Percentiles rank a stretch among this genome's conserved stretches.
Evolutionary conservation across 2,797 vertebrate genomes (phyloP).

Genomic region (Uromys caudimaculatus): DNA sequence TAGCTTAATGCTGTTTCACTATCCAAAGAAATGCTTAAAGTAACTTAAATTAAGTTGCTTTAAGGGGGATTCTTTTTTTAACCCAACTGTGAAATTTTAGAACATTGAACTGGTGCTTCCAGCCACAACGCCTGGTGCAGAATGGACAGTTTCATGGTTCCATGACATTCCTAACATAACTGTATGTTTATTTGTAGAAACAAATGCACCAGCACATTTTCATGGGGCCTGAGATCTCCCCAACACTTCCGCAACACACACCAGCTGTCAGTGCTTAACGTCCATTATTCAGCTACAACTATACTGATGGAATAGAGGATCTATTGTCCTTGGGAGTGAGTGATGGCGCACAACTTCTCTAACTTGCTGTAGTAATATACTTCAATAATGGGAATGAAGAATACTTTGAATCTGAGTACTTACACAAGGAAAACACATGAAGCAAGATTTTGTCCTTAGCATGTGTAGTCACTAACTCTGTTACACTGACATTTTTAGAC

Average conservation of each 20-base stretch:
- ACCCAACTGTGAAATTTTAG: conserved; percentile 71
- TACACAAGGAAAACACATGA: neutral
- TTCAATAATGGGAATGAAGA: neutral
- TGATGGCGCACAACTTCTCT: neutral
- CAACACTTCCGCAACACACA: neutral
- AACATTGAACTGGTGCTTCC: conserved; percentile 54
- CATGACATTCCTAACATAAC: conserved; percentile 81
- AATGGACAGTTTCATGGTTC: conserved; percentile 70
- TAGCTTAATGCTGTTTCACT: conserved; percentile 50
- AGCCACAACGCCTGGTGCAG: conserved; percentile 43
- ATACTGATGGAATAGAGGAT: neutral
- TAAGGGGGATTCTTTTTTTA: conserved; percentile 44
- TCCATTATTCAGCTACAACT: conserved; percentile 58
- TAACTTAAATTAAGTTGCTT: conserved; percentile 59
- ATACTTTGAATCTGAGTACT: neutral
- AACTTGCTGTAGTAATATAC: neutral
- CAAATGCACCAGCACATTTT: conserved; percentile 74
- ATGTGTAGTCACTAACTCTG: neutral
- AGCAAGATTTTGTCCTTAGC: neutral
- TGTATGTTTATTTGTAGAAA: conserved; percentile 82
- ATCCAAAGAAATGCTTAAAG: conserved; percentile 42
- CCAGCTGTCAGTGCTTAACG: conserved; percentile 42
- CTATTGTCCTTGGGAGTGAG: neutral
- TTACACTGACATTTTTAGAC: conserved; percentile 9
- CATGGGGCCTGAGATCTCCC: conserved; percentile 61